Evolutionary conservation across 2,797 vertebrate species (phyloP).

Genomic region (Vultur gryphus): DNA sequence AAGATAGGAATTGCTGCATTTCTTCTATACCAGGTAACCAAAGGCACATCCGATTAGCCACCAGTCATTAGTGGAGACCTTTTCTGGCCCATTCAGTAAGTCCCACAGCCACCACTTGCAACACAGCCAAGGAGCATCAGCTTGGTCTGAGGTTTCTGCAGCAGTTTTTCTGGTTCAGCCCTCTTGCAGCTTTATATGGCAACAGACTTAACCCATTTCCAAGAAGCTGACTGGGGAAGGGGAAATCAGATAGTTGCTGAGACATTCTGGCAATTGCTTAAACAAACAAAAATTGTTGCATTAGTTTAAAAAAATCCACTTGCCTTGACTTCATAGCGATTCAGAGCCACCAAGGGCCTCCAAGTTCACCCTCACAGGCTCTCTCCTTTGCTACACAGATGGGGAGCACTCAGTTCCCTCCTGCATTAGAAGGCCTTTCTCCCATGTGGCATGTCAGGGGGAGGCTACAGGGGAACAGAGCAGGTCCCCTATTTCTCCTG

Average conservation of each 20-base stretch:
- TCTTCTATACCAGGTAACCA: neutral
- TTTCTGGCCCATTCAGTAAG: neutral
- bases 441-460: rapidly evolving
- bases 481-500: neutral
- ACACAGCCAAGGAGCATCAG: neutral
- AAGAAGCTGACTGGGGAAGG: neutral
- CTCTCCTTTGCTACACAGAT: neutral
- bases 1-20: neutral
- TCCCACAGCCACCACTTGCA: rapidly evolving
- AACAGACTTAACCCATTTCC: neutral
- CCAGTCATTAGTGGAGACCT: neutral
- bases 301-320: neutral
- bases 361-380: neutral
- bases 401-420: neutral
- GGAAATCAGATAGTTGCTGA: neutral
- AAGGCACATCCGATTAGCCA: neutral
- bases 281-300: neutral
- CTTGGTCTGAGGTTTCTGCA: neutral
- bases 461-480: neutral
- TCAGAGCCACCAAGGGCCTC: neutral
- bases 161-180: neutral
- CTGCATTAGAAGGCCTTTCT: neutral
- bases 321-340: neutral
- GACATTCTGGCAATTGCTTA: neutral
- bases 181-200: neutral